These are phyloP conservation scores for Acanthisitta chloris DNA, from an alignment of 2,113 vertebrate species.

Conservation along the genomic window DNA sequence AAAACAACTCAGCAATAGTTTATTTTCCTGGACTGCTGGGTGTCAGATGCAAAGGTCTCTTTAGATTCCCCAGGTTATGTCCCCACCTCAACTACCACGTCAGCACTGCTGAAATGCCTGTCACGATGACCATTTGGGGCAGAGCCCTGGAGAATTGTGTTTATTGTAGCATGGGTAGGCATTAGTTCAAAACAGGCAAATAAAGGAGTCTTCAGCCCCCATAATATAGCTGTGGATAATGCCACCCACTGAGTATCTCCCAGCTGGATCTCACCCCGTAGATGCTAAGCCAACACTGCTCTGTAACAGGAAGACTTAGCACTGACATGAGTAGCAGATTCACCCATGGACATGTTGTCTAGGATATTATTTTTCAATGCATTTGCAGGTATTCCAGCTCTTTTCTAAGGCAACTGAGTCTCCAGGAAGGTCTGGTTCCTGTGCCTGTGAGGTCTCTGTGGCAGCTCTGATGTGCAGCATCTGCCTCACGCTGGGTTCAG, in stretches of 20 bases:
- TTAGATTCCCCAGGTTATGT: background rate
- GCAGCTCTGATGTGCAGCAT: background rate
- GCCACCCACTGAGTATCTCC: background rate
- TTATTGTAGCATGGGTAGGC: background rate
- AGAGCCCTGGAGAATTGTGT: background rate
- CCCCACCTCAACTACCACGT: background rate
- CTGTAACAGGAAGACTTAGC: background rate
- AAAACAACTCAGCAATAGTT: background rate
- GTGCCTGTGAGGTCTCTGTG: background rate
- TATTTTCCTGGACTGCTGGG: background rate
- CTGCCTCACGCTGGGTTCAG: background rate
- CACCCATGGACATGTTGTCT: background rate
- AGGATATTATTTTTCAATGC: background rate
- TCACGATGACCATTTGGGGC: background rate
- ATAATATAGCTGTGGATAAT: background rate
- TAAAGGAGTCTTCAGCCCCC: background rate
- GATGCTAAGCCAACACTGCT: background rate
- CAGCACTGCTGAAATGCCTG: background rate
- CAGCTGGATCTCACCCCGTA: background rate
- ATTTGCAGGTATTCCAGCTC: background rate
- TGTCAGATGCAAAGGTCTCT: background rate
- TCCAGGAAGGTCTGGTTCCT: background rate
- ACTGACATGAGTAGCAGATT: background rate
- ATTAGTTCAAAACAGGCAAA: background rate
- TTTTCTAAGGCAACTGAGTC: background rate